These are phyloP conservation scores for Lordiphosa clarofinis DNA, from an alignment of 1,140 invertebrate species.

Conservation along the genomic window DNA sequence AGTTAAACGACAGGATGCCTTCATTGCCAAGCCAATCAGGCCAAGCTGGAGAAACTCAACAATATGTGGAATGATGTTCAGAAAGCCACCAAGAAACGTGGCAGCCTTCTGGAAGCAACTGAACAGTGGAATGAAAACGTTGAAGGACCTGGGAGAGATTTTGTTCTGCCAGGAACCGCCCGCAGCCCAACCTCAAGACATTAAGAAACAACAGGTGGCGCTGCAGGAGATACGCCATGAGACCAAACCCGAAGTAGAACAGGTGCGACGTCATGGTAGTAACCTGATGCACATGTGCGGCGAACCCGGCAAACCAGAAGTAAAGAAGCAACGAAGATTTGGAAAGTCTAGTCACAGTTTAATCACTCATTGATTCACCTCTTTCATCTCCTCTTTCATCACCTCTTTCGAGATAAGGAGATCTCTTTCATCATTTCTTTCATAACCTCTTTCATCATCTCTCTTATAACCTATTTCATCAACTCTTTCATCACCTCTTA, in stretches of 20 bases:
- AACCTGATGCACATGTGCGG: conserved; percentile 96
- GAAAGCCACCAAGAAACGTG: conserved; percentile 89
- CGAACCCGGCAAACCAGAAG: conserved; percentile 97
- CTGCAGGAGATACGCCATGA: conserved; percentile 96
- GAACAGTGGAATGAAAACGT: conserved; percentile 90
- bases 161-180: conserved; percentile 93
- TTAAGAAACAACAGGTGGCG: conserved; percentile 96
- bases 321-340: conserved; percentile 98
- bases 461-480: too few relatives aligned
- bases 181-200: conserved; percentile 93
- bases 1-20: conserved; percentile 93
- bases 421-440: too few relatives aligned
- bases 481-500: too few relatives aligned
- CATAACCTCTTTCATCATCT: too few relatives aligned
- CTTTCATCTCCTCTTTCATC: too few relatives aligned
- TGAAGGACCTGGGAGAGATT: conserved; percentile 94
- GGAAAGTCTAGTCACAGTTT: too few relatives aligned
- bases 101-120: conserved; percentile 96
- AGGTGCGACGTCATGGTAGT: conserved; percentile 93
- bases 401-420: too few relatives aligned
- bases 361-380: too few relatives aligned
- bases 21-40: conserved; percentile 93
- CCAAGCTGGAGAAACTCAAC: conserved; percentile 95
- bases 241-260: conserved; percentile 95
- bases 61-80: conserved; percentile 96